These are phyloP conservation scores for Geotrupes spiniger DNA, from an alignment of 2,888 invertebrate species.

Conservation along the genomic window DNA sequence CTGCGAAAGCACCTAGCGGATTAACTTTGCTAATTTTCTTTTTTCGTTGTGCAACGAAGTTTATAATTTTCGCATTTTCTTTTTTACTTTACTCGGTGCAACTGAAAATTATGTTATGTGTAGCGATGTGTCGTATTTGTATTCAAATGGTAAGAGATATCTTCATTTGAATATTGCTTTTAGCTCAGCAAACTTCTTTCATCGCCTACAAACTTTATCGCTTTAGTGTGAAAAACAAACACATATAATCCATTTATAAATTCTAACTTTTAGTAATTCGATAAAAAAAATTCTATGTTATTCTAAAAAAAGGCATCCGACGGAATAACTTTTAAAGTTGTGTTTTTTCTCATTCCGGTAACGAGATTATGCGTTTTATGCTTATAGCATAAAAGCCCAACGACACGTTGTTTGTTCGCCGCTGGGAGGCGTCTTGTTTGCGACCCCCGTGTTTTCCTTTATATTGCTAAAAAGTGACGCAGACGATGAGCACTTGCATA, in stretches of 20 bases:
- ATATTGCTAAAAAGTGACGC: slow-evolving; percentile 15
- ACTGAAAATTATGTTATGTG: no score
- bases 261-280: slow-evolving; percentile 20
- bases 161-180: slow-evolving; percentile 4
- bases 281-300: slow-evolving; percentile 23
- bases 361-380: slow-evolving; percentile 25
- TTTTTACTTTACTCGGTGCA: no score
- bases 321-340: background rate
- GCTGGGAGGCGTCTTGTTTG: slow-evolving; percentile 1
- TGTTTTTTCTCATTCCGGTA: slow-evolving; percentile 21
- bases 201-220: slow-evolving; percentile 25
- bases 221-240: slow-evolving; percentile 30
- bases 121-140: no score
- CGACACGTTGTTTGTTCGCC: slow-evolving; percentile 24
- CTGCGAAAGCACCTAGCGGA: background rate
- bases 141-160: no score
- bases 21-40: slow-evolving; percentile 9
- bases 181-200: slow-evolving; percentile 28
- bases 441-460: slow-evolving; percentile 11
- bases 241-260: slow-evolving; percentile 33
- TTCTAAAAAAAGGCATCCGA: slow-evolving; percentile 2
- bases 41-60: background rate
- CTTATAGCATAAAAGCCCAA: slow-evolving; percentile 18
- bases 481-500: slow-evolving; percentile 11
- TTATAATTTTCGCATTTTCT: no score